phyloP scores from a whole-genome alignment of 2,113 vertebrate species.

The Sylvietta virens region DNA sequence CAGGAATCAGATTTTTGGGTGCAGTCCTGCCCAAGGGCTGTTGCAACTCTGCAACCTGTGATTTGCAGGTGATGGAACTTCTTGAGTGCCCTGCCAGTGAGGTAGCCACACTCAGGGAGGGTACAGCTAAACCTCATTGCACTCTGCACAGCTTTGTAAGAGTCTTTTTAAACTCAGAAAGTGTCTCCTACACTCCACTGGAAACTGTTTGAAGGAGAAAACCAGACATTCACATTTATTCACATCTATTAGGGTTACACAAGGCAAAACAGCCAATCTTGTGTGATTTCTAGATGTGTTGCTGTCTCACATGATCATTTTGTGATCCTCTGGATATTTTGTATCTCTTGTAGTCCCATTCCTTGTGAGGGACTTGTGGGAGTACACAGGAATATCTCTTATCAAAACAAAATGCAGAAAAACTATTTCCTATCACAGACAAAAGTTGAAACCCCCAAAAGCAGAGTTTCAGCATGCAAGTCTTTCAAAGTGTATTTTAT shows the following conservation, averaged over 20 bases:
- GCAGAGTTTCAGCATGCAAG: background rate
- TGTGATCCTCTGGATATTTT: background rate
- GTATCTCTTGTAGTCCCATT: background rate
- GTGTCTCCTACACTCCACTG: background rate
- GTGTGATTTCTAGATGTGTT: accelerated
- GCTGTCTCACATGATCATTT: background rate
- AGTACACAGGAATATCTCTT: background rate
- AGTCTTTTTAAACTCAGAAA: background rate
- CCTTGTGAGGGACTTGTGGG: background rate
- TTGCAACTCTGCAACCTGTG: background rate
- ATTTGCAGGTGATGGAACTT: background rate
- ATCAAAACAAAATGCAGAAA: background rate
- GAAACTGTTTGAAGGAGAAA: background rate
- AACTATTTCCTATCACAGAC: background rate
- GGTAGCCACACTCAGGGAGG: background rate
- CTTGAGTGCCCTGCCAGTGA: background rate
- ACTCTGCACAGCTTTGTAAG: background rate
- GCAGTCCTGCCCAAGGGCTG: background rate
- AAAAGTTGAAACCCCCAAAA: background rate
- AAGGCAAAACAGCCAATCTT: background rate
- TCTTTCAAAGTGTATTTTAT: background rate
- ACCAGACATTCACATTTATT: background rate
- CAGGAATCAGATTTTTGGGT: background rate
- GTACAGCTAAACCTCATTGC: background rate
- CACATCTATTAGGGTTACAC: background rate